These are phyloP conservation scores for Zootoca vivipara DNA, from an alignment of 2,113 vertebrate species.

Conservation along the genomic window DNA sequence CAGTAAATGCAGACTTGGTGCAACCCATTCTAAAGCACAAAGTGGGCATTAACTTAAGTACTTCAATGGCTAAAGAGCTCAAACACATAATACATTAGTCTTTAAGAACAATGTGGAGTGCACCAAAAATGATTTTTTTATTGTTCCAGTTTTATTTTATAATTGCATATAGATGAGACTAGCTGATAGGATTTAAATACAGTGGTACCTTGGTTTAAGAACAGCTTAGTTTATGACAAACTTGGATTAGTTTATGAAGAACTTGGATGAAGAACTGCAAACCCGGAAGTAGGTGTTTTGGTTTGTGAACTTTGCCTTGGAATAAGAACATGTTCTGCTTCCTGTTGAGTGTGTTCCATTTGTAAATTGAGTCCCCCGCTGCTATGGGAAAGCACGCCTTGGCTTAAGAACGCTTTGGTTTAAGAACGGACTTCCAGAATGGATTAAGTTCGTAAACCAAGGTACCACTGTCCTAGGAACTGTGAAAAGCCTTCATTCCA, in stretches of 20 bases:
- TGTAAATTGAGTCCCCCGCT: no score
- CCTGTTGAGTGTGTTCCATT: no score
- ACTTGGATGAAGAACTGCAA: no score
- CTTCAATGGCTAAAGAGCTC: neutral
- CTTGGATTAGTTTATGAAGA: no score
- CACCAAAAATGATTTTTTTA: neutral
- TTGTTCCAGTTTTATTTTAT: neutral
- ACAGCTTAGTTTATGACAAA: no score
- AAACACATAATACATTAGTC: neutral
- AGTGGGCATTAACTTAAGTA: neutral
- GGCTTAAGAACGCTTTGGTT: no score
- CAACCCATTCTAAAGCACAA: neutral
- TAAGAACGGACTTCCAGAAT: no score
- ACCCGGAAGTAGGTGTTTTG: no score
- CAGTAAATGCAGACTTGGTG: neutral
- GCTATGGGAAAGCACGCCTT: no score
- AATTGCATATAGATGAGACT: neutral
- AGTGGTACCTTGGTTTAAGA: neutral
- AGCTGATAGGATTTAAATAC: neutral
- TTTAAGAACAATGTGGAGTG: neutral
- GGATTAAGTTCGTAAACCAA: no score
- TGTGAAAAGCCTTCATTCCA: neutral
- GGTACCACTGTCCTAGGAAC: neutral
- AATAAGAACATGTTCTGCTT: no score
- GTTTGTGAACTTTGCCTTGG: no score